Conservation (phyloP, 2,888 invertebrate species). For the Ptychoptera albimana region DNA sequence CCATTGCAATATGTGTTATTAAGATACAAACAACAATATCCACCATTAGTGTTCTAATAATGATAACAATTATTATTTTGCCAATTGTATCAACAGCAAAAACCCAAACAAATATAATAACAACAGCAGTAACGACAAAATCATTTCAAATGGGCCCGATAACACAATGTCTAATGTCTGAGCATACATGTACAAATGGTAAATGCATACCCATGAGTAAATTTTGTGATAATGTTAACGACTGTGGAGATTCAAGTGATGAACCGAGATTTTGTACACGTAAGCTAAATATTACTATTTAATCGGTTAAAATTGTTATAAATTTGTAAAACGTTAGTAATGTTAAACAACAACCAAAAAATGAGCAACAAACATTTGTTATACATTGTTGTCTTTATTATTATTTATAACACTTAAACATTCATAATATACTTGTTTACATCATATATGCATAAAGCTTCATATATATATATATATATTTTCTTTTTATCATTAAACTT, state of each 20-base stretch:
- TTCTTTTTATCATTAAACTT: neutral
- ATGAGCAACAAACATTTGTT: neutral
- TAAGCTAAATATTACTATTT: conserved; percentile 34
- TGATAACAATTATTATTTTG: conserved; percentile 11
- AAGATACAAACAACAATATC: too few species aligned
- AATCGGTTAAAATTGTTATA: neutral
- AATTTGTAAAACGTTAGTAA: neutral
- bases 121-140: conserved; percentile 8
- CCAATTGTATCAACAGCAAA: conserved; percentile 15
- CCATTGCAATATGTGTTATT: too few species aligned
- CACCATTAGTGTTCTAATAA: conserved; percentile 5
- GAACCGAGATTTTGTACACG: conserved; percentile 69
- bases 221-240: conserved; percentile 63
- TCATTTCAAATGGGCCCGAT: conserved; percentile 13
- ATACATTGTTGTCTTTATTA: too few species aligned
- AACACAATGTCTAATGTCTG: conserved; percentile 25
- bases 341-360: neutral
- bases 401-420: too few species aligned
- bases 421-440: too few species aligned
- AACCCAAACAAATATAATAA: conserved; percentile 6
- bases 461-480: too few species aligned
- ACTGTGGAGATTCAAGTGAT: conserved; percentile 67
- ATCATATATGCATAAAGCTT: too few species aligned
- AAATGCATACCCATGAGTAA: conserved; percentile 43
- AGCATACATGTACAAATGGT: conserved; percentile 28